phyloP scores from a whole-genome alignment of 2,113 vertebrate species.

The Phoxinus phoxinus region DNA sequence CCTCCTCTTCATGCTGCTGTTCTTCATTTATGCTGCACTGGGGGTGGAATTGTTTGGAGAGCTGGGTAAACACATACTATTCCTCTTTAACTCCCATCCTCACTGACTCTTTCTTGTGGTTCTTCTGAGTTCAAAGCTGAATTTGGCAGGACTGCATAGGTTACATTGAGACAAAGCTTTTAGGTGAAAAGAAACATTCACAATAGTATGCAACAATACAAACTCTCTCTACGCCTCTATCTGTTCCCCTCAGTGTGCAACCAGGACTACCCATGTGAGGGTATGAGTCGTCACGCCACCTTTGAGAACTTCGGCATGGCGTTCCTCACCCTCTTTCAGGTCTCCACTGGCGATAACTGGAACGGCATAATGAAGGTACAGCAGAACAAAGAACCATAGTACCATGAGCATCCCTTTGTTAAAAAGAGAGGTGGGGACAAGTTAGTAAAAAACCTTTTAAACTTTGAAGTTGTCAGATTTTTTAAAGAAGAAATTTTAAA shows the following conservation, averaged over 20 bases:
- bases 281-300: slow-evolving; percentile 97
- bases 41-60: slow-evolving; percentile 98
- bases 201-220: neutral
- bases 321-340: slow-evolving; percentile 97
- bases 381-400: neutral
- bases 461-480: no score
- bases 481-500: no score
- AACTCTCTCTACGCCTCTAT: neutral
- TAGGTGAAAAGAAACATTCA: neutral
- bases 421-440: neutral
- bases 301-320: slow-evolving; percentile 99
- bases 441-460: neutral
- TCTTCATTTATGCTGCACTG: slow-evolving; percentile 98
- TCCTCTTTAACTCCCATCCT: neutral
- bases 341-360: slow-evolving; percentile 98
- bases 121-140: slow-evolving; percentile 3
- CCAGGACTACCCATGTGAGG: slow-evolving; percentile 93
- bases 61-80: slow-evolving; percentile 82
- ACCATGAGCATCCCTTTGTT: neutral
- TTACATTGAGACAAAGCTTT: neutral
- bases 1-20: slow-evolving; percentile 98
- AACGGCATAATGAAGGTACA: slow-evolving; percentile 99
- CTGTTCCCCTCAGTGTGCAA: slow-evolving; percentile 84
- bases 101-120: neutral
- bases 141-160: neutral